Conservation (phyloP, 2,888 invertebrate genomes). For the Aleiodes testaceus region DNA sequence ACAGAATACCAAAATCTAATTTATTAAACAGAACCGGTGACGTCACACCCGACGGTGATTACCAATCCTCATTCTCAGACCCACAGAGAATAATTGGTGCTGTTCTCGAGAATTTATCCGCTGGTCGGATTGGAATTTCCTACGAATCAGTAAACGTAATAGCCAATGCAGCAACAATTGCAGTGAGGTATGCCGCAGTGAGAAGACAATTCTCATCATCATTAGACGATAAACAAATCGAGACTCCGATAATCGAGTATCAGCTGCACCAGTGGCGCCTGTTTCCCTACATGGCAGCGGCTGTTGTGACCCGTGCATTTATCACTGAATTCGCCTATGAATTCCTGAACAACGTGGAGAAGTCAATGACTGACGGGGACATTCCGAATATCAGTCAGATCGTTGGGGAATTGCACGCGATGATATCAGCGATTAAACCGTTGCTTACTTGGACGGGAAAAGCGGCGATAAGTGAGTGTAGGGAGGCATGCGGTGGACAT, state of each 20-base stretch:
- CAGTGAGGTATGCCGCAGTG: constrained; percentile 86
- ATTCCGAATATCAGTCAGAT: constrained; percentile 75
- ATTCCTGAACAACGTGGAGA: constrained; percentile 81
- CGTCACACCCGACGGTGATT: constrained; percentile 89
- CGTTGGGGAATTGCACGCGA: constrained; percentile 82
- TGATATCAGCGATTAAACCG: constrained; percentile 81
- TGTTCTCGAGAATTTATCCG: constrained; percentile 89
- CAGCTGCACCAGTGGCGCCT: constrained; percentile 90
- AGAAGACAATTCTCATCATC: constrained; percentile 82
- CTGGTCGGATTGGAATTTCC: constrained; percentile 86
- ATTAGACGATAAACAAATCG: constrained; percentile 70
- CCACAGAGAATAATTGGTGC: constrained; percentile 89
- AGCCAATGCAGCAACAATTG: constrained; percentile 83
- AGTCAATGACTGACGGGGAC: constrained; percentile 74
- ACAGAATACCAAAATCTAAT: constrained; percentile 88
- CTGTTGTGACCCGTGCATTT: constrained; percentile 80
- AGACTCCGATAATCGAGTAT: constrained; percentile 88
- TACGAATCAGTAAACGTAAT: constrained; percentile 80
- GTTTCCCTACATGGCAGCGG: constrained; percentile 84
- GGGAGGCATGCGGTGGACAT: constrained; percentile 93
- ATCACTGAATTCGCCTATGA: constrained; percentile 79
- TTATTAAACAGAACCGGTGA: constrained; percentile 92
- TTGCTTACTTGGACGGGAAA: constrained; percentile 85
- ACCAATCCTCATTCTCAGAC: constrained; percentile 92
- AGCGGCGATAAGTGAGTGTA: constrained; percentile 85